Conservation (phyloP, 1,140 invertebrate species). For the Phocides pigmalion region DNA sequence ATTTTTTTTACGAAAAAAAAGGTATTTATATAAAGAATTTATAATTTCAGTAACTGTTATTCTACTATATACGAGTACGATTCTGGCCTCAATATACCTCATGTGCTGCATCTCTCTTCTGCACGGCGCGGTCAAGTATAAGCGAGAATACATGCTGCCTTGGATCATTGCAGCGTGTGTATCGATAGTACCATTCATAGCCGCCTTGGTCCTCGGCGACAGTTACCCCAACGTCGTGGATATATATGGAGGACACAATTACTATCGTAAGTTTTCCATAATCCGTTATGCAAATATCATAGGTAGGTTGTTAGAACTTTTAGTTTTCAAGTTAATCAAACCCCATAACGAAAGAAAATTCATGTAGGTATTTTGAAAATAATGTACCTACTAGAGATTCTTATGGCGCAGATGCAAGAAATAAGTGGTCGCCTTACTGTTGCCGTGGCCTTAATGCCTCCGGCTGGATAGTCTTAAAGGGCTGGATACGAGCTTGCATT, state of each 20-base stretch:
- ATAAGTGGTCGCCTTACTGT: no score
- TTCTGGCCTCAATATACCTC: conserved; percentile 70
- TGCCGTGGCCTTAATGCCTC: no score
- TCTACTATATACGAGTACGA: conserved; percentile 72
- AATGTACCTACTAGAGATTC: no score
- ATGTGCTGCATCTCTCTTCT: conserved; percentile 75
- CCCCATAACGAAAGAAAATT: no score
- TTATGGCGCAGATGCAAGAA: no score
- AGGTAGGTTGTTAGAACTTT: no score
- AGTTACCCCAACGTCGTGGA: conserved; percentile 67
- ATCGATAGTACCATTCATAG: conserved; percentile 58
- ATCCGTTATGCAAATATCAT: neutral
- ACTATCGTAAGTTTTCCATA: conserved; percentile 64
- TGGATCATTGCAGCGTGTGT: conserved; percentile 73
- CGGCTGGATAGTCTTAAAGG: no score
- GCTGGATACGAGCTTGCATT: no score
- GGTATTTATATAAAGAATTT: neutral
- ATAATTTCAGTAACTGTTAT: conserved; percentile 70
- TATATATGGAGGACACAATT: conserved; percentile 66
- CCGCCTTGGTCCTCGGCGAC: conserved; percentile 62
- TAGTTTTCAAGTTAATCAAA: no score
- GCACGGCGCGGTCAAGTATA: conserved; percentile 72
- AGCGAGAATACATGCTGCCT: conserved; percentile 70
- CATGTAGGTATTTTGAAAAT: no score
- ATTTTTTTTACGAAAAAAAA: no score